Percentiles rank a stretch among this genome's conserved stretches.
These are phyloP conservation scores for Griposia aprilina DNA, from an alignment of 2,888 invertebrate genomes.

Conservation along the genomic window DNA sequence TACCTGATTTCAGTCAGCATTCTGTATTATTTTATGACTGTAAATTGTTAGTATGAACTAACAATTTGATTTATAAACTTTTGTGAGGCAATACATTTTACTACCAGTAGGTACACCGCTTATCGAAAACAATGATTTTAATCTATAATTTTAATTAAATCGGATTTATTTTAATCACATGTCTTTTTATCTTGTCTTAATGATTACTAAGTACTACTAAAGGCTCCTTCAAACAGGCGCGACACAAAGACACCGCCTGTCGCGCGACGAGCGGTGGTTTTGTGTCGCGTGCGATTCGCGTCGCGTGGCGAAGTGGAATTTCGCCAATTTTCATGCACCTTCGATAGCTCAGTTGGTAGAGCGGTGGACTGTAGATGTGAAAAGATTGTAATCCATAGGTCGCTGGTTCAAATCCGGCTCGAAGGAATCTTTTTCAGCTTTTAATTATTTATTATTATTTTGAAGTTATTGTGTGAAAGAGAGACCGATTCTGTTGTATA, in stretches of 20 bases:
- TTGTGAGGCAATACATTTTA: background rate
- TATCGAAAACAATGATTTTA: background rate
- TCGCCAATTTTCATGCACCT: conserved; percentile 68
- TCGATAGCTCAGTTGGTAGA: conserved; percentile 88
- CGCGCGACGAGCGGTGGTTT: no score
- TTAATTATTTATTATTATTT: no score
- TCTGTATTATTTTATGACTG: no score
- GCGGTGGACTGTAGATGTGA: conserved; percentile 87
- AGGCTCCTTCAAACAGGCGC: no score
- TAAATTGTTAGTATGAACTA: no score
- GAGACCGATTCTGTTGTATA: background rate
- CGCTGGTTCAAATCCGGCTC: conserved; percentile 92
- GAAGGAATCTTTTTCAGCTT: conserved; percentile 80
- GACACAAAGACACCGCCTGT: no score
- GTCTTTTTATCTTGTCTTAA: background rate
- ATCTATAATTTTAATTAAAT: background rate
- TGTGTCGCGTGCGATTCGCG: no score
- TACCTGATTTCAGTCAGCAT: conserved; percentile 8
- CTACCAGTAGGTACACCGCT: background rate
- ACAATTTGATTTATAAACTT: background rate
- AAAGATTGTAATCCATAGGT: conserved; percentile 88
- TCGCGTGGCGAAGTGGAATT: background rate
- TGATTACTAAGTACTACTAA: background rate
- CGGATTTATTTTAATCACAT: background rate
- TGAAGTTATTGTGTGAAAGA: no score